Evolutionary conservation across 2,888 invertebrate species (phyloP).

Genomic region (Piscicola geometra): DNA sequence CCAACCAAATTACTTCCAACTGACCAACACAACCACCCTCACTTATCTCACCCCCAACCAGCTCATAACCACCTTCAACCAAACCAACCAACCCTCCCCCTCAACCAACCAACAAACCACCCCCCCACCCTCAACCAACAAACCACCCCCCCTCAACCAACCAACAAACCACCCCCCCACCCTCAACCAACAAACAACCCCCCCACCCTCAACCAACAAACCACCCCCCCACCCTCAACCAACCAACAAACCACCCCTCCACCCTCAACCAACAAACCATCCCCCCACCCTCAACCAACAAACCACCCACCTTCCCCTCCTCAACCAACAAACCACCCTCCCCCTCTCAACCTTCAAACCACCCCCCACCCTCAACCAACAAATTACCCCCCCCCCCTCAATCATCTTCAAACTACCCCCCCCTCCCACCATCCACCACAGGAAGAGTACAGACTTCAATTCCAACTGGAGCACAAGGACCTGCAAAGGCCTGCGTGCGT

Average conservation of each 20-base stretch:
- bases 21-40: background rate
- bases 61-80: background rate
- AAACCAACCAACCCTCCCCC: background rate
- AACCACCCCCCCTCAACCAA: background rate
- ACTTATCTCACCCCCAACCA: no score
- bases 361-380: background rate
- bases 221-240: no score
- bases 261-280: no score
- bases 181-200: background rate
- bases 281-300: background rate
- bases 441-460: conserved; percentile 50
- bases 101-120: background rate
- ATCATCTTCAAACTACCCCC: background rate
- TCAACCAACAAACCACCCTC: background rate
- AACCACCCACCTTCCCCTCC: background rate
- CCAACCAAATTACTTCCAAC: no score
- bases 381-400: background rate
- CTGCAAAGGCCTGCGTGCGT: conserved; percentile 56
- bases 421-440: conserved; percentile 37
- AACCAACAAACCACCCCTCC: no score
- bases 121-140: background rate
- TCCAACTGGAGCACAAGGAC: conserved; percentile 42
- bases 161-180: background rate
- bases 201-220: no score
- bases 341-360: background rate